These are phyloP conservation scores for Drosophila busckii DNA, from an alignment of 1,140 invertebrate species.

Conservation along the genomic window DNA sequence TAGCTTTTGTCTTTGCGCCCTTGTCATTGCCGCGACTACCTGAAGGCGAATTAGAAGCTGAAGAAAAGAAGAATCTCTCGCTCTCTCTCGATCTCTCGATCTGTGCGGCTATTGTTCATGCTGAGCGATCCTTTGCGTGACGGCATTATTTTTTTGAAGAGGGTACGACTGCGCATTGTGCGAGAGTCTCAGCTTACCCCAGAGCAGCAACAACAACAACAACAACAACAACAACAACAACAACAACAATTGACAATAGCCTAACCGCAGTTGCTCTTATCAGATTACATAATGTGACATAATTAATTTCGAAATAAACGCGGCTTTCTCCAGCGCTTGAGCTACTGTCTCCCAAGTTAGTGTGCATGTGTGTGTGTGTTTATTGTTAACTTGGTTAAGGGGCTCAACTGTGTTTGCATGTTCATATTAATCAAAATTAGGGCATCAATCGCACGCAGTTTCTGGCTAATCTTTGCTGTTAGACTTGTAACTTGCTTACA, in stretches of 20 bases:
- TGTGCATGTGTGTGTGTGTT: too few relatives aligned
- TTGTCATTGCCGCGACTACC: constrained; percentile 23
- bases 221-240: constrained; percentile 8
- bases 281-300: constrained; percentile 79
- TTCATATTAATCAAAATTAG: constrained; percentile 57
- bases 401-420: constrained; percentile 15
- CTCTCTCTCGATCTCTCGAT: background rate
- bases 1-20: constrained; percentile 23
- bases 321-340: constrained; percentile 13
- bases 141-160: constrained; percentile 40
- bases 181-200: constrained; percentile 15
- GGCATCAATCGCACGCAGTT: constrained; percentile 60
- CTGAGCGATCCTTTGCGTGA: constrained; percentile 21
- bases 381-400: constrained; percentile 11
- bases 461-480: constrained; percentile 55
- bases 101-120: constrained; percentile 3
- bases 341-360: too few relatives aligned
- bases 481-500: background rate
- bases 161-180: constrained; percentile 53
- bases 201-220: constrained; percentile 15
- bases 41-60: constrained; percentile 32
- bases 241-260: constrained; percentile 11
- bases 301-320: constrained; percentile 63
- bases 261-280: constrained; percentile 55
- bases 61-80: constrained; percentile 1